Evolutionary conservation across 2,888 invertebrate genomes (phyloP).

Genomic region (Meteorus colon): DNA sequence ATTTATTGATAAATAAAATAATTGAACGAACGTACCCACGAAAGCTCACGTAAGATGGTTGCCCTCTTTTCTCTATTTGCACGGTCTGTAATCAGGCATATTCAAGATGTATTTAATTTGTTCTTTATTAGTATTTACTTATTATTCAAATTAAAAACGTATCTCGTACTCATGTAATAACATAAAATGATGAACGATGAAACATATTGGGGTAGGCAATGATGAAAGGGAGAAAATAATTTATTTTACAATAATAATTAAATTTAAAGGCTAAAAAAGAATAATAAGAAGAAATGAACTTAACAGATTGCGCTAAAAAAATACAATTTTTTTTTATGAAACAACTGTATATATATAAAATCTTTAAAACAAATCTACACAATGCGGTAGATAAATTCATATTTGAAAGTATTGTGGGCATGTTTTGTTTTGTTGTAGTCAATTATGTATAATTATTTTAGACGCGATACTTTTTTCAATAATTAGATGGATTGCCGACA

Average conservation of each 20-base stretch:
- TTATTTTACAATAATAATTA: conserved; percentile 33
- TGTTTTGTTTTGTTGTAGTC: conserved; percentile 27
- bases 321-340: conserved; percentile 63
- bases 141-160: conserved; percentile 33
- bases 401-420: conserved; percentile 46
- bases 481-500: conserved; percentile 54
- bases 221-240: conserved; percentile 13
- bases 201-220: conserved; percentile 40
- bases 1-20: conserved; percentile 6
- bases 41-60: neutral
- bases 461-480: conserved; percentile 58
- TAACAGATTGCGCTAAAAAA: conserved; percentile 66
- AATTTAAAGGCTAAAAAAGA: conserved; percentile 32
- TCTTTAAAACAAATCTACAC: conserved; percentile 64
- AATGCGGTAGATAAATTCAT: conserved; percentile 54
- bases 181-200: conserved; percentile 41
- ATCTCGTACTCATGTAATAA: conserved; percentile 46
- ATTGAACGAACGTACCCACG: conserved; percentile 6
- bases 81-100: conserved; percentile 15
- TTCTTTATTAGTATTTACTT: neutral
- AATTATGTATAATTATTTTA: conserved; percentile 8
- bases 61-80: conserved; percentile 9
- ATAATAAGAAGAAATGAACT: conserved; percentile 49
- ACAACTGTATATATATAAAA: conserved; percentile 68
- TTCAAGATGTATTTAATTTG: conserved; percentile 22